Conservation (phyloP, 2,113 vertebrate species). For the Tympanuchus pallidicinctus region DNA sequence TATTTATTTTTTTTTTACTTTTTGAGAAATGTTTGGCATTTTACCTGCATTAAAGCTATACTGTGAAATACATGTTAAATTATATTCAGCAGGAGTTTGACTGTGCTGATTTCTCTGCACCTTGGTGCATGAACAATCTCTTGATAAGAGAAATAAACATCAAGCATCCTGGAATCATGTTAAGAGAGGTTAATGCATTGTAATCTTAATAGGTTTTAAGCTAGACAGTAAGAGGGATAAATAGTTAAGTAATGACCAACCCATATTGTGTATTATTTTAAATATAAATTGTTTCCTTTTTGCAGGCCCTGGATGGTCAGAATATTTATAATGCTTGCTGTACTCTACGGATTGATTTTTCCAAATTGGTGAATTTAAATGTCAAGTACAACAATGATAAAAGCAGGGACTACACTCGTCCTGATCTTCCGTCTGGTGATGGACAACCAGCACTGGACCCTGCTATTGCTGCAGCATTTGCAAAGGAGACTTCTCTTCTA, state of each 20-base stretch:
- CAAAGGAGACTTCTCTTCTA: constrained; percentile 96
- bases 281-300: constrained; percentile 41
- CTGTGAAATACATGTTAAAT: neutral
- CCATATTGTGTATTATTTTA: neutral
- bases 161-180: neutral
- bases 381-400: constrained; percentile 99
- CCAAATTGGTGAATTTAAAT: constrained; percentile 97
- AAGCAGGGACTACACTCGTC: constrained; percentile 95
- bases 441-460: constrained; percentile 92
- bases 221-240: neutral
- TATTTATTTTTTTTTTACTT: neutral
- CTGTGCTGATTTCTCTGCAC: neutral
- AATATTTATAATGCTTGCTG: constrained; percentile 99
- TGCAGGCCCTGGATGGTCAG: constrained; percentile 94
- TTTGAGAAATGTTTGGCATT: neutral
- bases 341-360: constrained; percentile 97
- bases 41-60: neutral
- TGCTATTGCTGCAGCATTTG: constrained; percentile 89
- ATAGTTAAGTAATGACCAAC: neutral
- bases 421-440: constrained; percentile 95
- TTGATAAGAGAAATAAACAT: neutral
- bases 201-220: neutral
- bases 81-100: neutral
- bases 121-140: neutral
- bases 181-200: neutral